phyloP scores from a whole-genome alignment of 2,888 invertebrate genomes.

The Tetanocera ferruginea region DNA sequence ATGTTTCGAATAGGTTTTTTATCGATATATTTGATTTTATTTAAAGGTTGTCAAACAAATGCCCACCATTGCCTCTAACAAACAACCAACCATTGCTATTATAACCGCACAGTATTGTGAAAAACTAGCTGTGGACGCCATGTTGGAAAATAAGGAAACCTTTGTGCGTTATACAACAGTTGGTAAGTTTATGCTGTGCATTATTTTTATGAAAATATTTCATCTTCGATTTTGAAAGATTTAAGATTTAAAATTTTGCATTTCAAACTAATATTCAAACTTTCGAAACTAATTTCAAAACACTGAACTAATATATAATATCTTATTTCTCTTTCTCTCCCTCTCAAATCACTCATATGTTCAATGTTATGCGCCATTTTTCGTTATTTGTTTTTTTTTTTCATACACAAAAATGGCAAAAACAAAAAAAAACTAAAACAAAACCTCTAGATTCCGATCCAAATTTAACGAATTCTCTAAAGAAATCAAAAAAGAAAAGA shows the following conservation, averaged over 20 bases:
- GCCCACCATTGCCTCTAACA: conserved; percentile 88
- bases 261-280: conserved; percentile 21
- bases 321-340: conserved; percentile 53
- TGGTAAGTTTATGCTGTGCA: conserved; percentile 76
- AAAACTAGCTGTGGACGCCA: conserved; percentile 96
- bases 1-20: not conserved
- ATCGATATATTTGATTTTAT: not conserved
- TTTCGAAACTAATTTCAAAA: conserved; percentile 35
- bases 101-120: conserved; percentile 98
- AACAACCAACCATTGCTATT: conserved; percentile 97
- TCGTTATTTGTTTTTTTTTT: conserved; percentile 41
- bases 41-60: conserved; percentile 90
- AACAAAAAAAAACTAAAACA: conserved; percentile 30
- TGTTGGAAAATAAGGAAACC: conserved; percentile 97
- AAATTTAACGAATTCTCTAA: conserved; percentile 69
- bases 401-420: conserved; percentile 37
- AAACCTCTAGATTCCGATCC: conserved; percentile 63
- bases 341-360: conserved; percentile 22
- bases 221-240: not conserved
- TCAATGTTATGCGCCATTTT: conserved; percentile 34
- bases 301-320: conserved; percentile 45
- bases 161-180: conserved; percentile 96
- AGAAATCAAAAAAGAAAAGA: conserved; percentile 69
- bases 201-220: not conserved
- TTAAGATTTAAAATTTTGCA: not conserved